Evolutionary conservation across 2,888 invertebrate genomes (phyloP).

Genomic region (Parnassius smintheus): DNA sequence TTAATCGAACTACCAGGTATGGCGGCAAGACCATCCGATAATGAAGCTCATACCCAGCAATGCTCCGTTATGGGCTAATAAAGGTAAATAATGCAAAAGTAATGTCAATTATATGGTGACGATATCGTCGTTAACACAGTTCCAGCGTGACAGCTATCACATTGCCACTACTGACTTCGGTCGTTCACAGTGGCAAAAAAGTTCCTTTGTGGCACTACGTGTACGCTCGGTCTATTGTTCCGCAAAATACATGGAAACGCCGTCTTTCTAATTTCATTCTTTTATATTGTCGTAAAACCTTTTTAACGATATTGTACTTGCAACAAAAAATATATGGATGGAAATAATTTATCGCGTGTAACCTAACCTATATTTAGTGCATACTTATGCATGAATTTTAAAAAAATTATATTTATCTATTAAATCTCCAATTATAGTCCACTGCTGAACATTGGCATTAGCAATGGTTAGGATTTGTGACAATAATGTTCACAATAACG

Average conservation of each 20-base stretch:
- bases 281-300: conserved; percentile 10
- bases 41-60: too few species aligned
- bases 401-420: too few species aligned
- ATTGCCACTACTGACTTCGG: conserved; percentile 11
- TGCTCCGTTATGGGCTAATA: too few species aligned
- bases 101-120: not conserved
- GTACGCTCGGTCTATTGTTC: conserved; percentile 13
- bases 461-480: too few species aligned
- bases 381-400: too few species aligned
- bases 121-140: conserved; percentile 12
- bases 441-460: too few species aligned
- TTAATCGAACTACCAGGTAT: too few species aligned
- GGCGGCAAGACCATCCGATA: too few species aligned
- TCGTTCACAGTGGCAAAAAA: conserved; percentile 23
- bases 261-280: conserved; percentile 26
- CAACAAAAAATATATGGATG: not conserved
- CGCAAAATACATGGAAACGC: conserved; percentile 16
- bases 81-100: too few species aligned
- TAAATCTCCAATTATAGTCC: too few species aligned
- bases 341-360: not conserved
- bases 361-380: too few species aligned
- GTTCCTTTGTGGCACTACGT: conserved; percentile 19
- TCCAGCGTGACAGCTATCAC: conserved; percentile 16
- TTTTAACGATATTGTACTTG: conserved; percentile 11
- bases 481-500: too few species aligned